Base-by-base conservation (phyloP, 2,797 vertebrate species). In the Rhodeus uyekii region DNA sequence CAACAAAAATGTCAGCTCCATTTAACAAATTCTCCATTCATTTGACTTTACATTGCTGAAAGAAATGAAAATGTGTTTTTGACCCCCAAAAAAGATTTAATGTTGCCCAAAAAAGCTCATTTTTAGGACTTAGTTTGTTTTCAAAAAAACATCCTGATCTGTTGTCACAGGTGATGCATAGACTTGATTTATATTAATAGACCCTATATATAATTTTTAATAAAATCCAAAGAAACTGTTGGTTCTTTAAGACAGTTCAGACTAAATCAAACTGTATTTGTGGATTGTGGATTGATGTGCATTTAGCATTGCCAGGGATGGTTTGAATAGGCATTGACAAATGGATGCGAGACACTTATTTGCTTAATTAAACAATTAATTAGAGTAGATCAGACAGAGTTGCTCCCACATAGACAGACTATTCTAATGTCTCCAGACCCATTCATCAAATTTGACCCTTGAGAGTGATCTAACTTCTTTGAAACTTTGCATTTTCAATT, bases 321-420 rank as follows among this genome's bases (percentile, higher is more conserved):
- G 36, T 27, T 58, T 78, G 46, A 24, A 69, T 36, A 29, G 34
- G 34, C 34, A 53, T 4, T 74, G 79, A 64, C 42, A 71, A 24
- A 81, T 64, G 34, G 6, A 64, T 27, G n/a, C 8, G 34, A 65
- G 24, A 65, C 44, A 32, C 34, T 29, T 14, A 64, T 73, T 64
- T 73, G 55, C 68, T 73, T 63, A 73, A 73, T 72, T 74, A 81
- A 73, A 81, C 44, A 81, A 74, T 74, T 39, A 74, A 74, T 81
- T 65, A 65, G n/a, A 19, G 53, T 18, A 58, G 60, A 64, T 81
- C 24, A 64, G 24, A 65, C 8, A 58, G 16, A 48, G 60, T 42
- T 24, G 13, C 27, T 73, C 44, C 42, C 58, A 27, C 32, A n/a
- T n/a, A 50, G 42, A 64, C 39, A 64, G 63, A 18, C 8, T 27